phyloP scores from a whole-genome alignment of 2,113 vertebrate genomes.

The Elephas maximus region DNA sequence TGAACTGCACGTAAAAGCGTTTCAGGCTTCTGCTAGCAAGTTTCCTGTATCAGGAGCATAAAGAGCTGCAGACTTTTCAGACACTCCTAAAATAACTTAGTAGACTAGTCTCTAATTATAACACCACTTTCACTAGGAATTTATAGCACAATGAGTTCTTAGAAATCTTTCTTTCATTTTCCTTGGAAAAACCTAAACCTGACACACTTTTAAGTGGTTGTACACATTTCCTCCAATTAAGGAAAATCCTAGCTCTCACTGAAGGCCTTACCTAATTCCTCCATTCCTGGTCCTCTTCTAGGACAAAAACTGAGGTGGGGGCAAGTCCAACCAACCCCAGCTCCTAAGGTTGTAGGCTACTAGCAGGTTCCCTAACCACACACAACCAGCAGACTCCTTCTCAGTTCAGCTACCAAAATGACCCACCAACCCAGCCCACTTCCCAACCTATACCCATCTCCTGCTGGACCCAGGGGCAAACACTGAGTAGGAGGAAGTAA shows the following conservation, averaged over 20 bases:
- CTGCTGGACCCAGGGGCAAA: background rate
- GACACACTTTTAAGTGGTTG: background rate
- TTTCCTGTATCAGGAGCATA: background rate
- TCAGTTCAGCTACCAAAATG: constrained; percentile 49
- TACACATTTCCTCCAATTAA: constrained; percentile 23
- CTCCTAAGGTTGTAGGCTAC: constrained; percentile 10
- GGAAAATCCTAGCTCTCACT: background rate
- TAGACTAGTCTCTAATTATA: background rate
- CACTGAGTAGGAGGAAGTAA: constrained; percentile 3
- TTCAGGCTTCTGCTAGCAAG: background rate
- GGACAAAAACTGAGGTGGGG: background rate
- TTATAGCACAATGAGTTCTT: background rate
- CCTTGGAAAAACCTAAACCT: constrained; percentile 3
- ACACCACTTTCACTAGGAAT: background rate
- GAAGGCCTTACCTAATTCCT: background rate
- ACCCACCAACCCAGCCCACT: background rate
- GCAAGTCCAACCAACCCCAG: background rate
- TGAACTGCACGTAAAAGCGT: constrained; percentile 26
- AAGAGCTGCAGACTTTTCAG: background rate
- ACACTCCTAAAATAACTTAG: constrained; percentile 26
- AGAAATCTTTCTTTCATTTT: background rate
- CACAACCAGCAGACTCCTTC: background rate
- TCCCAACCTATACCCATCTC: background rate
- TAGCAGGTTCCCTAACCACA: constrained; percentile 26
- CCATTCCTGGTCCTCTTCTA: background rate